Conservation (phyloP, 2,888 invertebrate genomes). For the Agrenia bidenticulata region DNA sequence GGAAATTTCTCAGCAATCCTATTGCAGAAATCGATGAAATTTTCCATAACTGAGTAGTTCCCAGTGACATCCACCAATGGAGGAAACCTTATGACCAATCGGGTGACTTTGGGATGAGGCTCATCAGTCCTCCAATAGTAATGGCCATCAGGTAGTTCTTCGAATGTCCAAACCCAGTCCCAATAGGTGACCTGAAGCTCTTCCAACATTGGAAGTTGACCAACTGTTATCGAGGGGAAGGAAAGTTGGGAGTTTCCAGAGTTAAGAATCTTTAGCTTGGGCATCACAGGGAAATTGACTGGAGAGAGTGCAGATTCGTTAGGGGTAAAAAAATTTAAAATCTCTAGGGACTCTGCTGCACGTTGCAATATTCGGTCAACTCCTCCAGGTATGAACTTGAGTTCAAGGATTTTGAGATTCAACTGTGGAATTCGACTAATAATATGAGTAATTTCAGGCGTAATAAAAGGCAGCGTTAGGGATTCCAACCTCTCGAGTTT, state of each 20-base stretch:
- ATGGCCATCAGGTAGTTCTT: conserved; percentile 21
- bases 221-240: conserved; percentile 21
- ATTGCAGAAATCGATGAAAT: conserved; percentile 15
- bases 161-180: conserved; percentile 28
- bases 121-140: conserved; percentile 24
- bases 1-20: conserved; percentile 18
- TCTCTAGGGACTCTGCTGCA: conserved; percentile 11
- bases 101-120: conserved; percentile 17
- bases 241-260: conserved; percentile 28
- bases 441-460: too few species aligned
- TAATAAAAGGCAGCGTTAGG: too few species aligned
- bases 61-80: conserved; percentile 3
- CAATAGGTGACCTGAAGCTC: conserved; percentile 30
- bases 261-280: conserved; percentile 15
- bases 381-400: too few species aligned
- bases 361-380: background rate
- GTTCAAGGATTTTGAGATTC: too few species aligned
- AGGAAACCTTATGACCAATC: conserved; percentile 19
- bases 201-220: conserved; percentile 1
- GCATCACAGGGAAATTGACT: conserved; percentile 24
- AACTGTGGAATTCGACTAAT: too few species aligned
- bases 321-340: conserved; percentile 18
- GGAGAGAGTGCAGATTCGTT: conserved; percentile 24
- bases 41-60: conserved; percentile 20
- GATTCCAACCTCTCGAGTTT: too few species aligned